A percentile compares a stretch with the other conserved stretches of the same genome.
Evolutionary conservation across 2,797 vertebrate species (phyloP).

Genomic region (Hoplostethus mediterraneus): DNA sequence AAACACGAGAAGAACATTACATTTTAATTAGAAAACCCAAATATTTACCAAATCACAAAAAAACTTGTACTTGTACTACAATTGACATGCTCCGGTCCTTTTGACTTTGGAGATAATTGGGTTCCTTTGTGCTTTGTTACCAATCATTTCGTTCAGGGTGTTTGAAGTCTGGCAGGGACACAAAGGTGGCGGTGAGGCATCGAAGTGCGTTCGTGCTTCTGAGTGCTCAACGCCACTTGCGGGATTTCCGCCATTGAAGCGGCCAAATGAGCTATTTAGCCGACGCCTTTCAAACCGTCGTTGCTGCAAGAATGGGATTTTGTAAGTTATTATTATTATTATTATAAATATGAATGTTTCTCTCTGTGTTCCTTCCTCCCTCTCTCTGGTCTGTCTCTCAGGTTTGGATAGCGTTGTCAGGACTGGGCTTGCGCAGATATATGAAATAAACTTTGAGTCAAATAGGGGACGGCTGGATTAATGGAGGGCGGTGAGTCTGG

Average conservation of each 20-base stretch:
- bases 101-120: slow-evolving; percentile 29
- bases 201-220: background rate
- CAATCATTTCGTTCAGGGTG: background rate
- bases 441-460: slow-evolving; percentile 54
- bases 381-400: background rate
- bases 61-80: slow-evolving; percentile 20
- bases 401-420: slow-evolving; percentile 3
- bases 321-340: slow-evolving; percentile 21
- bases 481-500: slow-evolving; percentile 30
- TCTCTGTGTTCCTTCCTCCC: slow-evolving; percentile 7
- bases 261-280: slow-evolving; percentile 47
- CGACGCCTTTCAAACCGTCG: slow-evolving; percentile 30
- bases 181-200: background rate
- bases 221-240: slow-evolving; percentile 9
- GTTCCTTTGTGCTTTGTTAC: slow-evolving; percentile 9
- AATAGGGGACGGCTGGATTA: slow-evolving; percentile 40
- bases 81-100: slow-evolving; percentile 30
- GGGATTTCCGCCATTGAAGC: slow-evolving; percentile 10
- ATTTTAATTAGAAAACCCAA: slow-evolving; percentile 22
- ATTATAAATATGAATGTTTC: slow-evolving; percentile 49
- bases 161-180: slow-evolving; percentile 11
- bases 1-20: background rate
- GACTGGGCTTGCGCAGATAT: slow-evolving; percentile 14
- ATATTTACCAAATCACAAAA: slow-evolving; percentile 15
- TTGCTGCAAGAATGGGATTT: slow-evolving; percentile 25